Percentiles rank a stretch among this genome's conserved stretches.
phyloP scores from a whole-genome alignment of 1,140 invertebrate genomes.

The Drosophila ficusphila region DNA sequence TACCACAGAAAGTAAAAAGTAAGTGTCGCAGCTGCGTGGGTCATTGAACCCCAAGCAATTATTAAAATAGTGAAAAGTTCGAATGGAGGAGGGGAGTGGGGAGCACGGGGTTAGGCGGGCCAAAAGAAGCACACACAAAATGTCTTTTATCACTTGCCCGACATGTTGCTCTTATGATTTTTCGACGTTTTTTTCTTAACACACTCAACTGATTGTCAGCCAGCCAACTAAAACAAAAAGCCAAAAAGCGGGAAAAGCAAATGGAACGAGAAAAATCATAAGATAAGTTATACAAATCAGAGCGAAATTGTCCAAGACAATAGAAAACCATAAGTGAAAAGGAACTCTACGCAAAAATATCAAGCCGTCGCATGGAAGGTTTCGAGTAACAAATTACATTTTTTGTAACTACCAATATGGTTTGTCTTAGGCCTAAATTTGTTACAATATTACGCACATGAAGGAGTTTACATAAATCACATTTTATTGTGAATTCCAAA shows the following conservation, averaged over 20 bases:
- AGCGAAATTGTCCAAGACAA: neutral
- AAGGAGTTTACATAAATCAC: too few relatives aligned
- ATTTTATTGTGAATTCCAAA: too few relatives aligned
- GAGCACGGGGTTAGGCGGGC: neutral
- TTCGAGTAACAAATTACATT: too few relatives aligned
- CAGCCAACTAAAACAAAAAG: constrained; percentile 24
- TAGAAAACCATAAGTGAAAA: neutral
- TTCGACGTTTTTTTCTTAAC: constrained; percentile 39
- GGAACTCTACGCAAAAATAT: too few relatives aligned
- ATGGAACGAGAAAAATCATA: constrained; percentile 6
- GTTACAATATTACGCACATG: too few relatives aligned
- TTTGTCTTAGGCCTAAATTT: too few relatives aligned
- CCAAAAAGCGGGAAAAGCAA: neutral
- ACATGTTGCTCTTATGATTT: constrained; percentile 27
- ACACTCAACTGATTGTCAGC: constrained; percentile 57
- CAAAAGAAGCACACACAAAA: constrained; percentile 15
- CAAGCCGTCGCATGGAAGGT: too few relatives aligned
- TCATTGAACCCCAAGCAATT: constrained; percentile 67
- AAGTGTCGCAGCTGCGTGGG: constrained; percentile 55
- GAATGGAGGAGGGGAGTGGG: constrained; percentile 16
- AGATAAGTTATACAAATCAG: constrained; percentile 20
- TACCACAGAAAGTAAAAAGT: constrained; percentile 13
- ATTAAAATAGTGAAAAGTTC: constrained; percentile 65
- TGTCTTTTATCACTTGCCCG: constrained; percentile 28
- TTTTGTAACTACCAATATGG: too few relatives aligned